These are phyloP conservation scores for Chelonoidis abingdonii DNA, from an alignment of 2,113 vertebrate genomes.

Conservation along the genomic window DNA sequence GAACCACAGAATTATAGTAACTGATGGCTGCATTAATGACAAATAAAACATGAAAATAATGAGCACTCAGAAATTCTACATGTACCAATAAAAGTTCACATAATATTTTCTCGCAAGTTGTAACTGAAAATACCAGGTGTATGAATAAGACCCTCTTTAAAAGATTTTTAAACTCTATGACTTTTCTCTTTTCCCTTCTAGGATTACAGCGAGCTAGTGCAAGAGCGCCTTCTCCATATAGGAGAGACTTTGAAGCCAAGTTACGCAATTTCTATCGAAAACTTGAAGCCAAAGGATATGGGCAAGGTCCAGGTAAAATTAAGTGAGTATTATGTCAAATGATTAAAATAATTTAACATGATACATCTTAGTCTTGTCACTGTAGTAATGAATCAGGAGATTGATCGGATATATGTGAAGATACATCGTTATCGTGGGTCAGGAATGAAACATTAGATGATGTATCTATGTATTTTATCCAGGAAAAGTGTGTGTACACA, in stretches of 20 bases:
- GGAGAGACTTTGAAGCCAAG: constrained; percentile 98
- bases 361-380: neutral
- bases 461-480: neutral
- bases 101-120: neutral
- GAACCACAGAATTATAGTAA: neutral
- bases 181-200: constrained; percentile 64
- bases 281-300: constrained; percentile 97
- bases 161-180: neutral
- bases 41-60: neutral
- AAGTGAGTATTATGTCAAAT: constrained; percentile 85
- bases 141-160: neutral
- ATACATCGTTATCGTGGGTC: neutral
- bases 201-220: constrained; percentile 91
- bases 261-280: constrained; percentile 98
- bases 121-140: neutral
- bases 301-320: constrained; percentile 97
- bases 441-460: neutral
- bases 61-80: neutral
- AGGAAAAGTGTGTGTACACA: neutral
- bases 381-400: neutral
- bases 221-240: constrained; percentile 96
- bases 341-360: neutral
- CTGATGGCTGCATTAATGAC: neutral
- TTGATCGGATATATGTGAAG: neutral
- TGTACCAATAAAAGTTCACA: neutral